Base-by-base conservation (phyloP, 2,113 vertebrate species). In the Hyaena hyaena region DNA sequence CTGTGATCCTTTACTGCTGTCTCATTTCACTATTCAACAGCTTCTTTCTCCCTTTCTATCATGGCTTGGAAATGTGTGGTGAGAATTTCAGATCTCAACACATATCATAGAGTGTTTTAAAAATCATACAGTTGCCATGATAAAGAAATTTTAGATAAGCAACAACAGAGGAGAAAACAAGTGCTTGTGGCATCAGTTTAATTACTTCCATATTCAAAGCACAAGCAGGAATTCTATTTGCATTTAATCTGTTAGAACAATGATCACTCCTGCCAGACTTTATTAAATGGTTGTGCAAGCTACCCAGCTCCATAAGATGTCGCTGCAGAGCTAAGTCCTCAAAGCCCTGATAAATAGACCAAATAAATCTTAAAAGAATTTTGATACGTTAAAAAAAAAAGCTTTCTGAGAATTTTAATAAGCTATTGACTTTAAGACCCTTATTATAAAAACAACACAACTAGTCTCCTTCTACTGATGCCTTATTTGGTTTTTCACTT, bases 211-310 rank as follows among this genome's bases (percentile, higher is more conserved):
- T 45, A 90, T 96, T 96, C 87, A 96, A 95, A 97, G 87, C 68
- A 86, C 76, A 97, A 79, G 63, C 92, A 96, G 89, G 80, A 83
- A 82, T 93, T 48, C 28, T 84, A 94, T 98, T 96, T 94, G 19
- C 88, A 98, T 98, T 73, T 90, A 97, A 84, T 93, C 93, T 98
- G 93, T 92, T 96, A 86, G 94, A 97, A 83, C 65, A 96, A 97
- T 97, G 92, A 95, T 96, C 84, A 48, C 53, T 92, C 93, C 92
- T 98, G 93, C 50, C 84, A 94, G 86, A 92, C 93, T 61, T 80
- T 35, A 88, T 16, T 90, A 93, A 93, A 85, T 71, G 83, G 48
- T 31, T 98, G 81, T 96, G 61, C 19, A 95, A 81, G 80, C 39
- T 74, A 81, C 96, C 12, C 15, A 55, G 48, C 45, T 95, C 97